Conservation (phyloP, 2,888 invertebrate genomes). For the Blera fallax region DNA sequence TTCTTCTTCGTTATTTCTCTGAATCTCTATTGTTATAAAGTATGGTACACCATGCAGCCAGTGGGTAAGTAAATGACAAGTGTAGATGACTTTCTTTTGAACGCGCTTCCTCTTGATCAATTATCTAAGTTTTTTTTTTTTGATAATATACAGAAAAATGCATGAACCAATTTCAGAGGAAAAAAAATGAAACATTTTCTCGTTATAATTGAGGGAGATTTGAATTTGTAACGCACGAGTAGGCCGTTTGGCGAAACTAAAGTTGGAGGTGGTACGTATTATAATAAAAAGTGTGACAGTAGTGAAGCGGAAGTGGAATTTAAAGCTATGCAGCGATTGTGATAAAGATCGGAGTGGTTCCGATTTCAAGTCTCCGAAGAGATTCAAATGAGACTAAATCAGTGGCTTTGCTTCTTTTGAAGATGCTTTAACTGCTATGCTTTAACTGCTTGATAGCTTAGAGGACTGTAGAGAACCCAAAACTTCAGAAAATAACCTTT, state of each 20-base stretch:
- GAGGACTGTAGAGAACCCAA: no score
- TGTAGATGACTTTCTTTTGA: slow-evolving; percentile 41
- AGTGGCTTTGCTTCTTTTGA: no score
- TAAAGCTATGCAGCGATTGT: not conserved
- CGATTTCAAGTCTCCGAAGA: no score
- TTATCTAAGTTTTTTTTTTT: slow-evolving; percentile 39
- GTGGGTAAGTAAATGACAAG: slow-evolving; percentile 25
- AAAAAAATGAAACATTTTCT: not conserved
- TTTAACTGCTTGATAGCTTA: no score
- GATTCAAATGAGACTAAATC: no score
- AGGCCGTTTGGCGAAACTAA: not conserved
- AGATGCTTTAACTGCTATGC: no score
- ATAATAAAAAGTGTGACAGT: not conserved
- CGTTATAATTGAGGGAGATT: slow-evolving; percentile 14
- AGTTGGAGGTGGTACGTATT: not conserved
- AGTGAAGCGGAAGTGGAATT: slow-evolving; percentile 1
- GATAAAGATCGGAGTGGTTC: no score
- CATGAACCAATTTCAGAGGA: slow-evolving; percentile 25
- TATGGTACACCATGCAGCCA: not conserved
- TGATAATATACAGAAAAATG: slow-evolving; percentile 6
- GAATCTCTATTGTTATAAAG: slow-evolving; percentile 19
- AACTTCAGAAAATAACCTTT: no score
- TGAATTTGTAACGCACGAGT: slow-evolving; percentile 43
- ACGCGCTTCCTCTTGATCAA: slow-evolving; percentile 35
- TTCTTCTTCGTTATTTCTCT: not conserved